These are phyloP conservation scores for Myrmecobius fasciatus DNA, from an alignment of 2,113 vertebrate genomes.

Conservation along the genomic window DNA sequence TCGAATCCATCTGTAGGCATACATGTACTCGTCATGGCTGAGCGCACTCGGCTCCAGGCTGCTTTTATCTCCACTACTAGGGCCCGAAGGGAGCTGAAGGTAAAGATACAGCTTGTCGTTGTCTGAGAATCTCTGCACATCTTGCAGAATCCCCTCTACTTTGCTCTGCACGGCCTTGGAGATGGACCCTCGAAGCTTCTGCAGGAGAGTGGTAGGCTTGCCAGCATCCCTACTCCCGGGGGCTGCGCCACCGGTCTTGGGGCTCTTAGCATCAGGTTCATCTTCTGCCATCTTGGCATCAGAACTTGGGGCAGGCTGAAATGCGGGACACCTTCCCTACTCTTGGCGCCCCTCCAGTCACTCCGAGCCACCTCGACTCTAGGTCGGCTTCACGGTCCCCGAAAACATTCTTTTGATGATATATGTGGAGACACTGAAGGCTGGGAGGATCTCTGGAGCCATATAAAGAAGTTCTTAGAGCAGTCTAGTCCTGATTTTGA, in stretches of 20 bases:
- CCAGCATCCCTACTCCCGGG: constrained; percentile 81
- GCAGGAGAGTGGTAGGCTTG: constrained; percentile 90
- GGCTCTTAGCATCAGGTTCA: constrained; percentile 80
- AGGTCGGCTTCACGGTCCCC: constrained; percentile 76
- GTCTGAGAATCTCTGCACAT: constrained; percentile 93
- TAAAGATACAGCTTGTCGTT: constrained; percentile 95
- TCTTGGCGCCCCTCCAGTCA: neutral
- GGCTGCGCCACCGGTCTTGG: constrained; percentile 74
- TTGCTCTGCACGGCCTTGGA: constrained; percentile 91
- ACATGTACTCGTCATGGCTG: constrained; percentile 91
- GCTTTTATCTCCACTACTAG: constrained; percentile 89
- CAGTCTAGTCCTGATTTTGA: too few relatives aligned
- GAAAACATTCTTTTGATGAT: too few relatives aligned
- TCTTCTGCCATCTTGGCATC: constrained; percentile 87
- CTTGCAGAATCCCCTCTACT: constrained; percentile 93
- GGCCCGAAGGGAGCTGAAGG: constrained; percentile 92
- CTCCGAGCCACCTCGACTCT: constrained; percentile 84
- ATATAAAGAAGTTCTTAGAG: too few relatives aligned
- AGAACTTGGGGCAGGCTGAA: constrained; percentile 23
- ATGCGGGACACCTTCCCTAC: neutral
- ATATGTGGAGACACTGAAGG: too few relatives aligned
- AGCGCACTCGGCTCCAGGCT: constrained; percentile 86
- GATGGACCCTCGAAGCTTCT: constrained; percentile 91
- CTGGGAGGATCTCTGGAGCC: too few relatives aligned
- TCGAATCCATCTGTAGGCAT: constrained; percentile 96